Conservation (phyloP, 2,113 vertebrate genomes). For the Orthonyx spaldingii region DNA sequence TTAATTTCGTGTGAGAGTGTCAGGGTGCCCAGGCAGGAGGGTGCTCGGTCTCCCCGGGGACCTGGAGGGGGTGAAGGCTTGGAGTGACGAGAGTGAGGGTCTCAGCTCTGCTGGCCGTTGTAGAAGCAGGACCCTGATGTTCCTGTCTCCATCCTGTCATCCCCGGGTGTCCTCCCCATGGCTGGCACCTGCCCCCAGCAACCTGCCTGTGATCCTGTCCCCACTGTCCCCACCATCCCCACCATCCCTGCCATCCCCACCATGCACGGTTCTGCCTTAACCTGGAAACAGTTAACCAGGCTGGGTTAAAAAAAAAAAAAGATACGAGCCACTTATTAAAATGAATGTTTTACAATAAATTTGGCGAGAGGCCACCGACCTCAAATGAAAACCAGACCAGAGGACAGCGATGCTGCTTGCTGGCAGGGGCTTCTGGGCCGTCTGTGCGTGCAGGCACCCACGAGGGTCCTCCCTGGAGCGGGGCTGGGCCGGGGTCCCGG, state of each 20-base stretch:
- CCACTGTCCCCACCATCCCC: rapidly evolving
- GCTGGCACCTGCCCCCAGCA: background rate
- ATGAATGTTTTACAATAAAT: constrained; percentile 61
- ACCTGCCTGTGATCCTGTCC: background rate
- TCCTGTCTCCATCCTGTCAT: background rate
- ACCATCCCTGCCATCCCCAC: rapidly evolving
- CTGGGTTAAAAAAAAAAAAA: background rate
- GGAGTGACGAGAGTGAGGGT: background rate
- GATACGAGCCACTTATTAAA: constrained; percentile 61
- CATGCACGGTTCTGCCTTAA: rapidly evolving
- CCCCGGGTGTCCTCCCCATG: background rate
- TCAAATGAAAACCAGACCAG: constrained; percentile 63
- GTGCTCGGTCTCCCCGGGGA: background rate
- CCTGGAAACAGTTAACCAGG: constrained; percentile 46
- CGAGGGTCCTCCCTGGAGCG: background rate
- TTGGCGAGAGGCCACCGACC: constrained; percentile 61
- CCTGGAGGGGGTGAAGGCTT: background rate
- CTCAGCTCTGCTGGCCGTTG: background rate
- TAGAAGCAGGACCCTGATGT: background rate
- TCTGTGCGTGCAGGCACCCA: background rate
- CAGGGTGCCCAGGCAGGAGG: background rate
- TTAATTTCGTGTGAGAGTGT: background rate
- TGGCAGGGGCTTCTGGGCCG: background rate
- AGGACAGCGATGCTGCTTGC: background rate
- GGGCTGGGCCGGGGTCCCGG: background rate